Evolutionary conservation across 2,797 vertebrate genomes (phyloP).

Genomic region (Sebastes oblongus): DNA sequence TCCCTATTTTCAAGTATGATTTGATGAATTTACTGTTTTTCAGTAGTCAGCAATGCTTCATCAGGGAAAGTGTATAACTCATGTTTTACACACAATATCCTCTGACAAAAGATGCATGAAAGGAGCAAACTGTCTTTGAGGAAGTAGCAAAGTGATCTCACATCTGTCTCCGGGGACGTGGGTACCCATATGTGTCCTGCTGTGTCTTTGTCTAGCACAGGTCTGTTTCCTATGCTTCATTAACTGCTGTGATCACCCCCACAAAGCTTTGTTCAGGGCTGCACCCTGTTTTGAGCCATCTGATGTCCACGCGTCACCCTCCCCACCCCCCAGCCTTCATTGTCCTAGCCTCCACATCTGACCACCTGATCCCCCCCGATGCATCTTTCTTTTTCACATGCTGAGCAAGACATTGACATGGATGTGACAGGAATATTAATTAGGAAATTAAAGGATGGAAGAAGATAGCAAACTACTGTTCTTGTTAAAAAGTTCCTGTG

Average conservation of each 20-base stretch:
- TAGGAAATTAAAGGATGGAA: conserved; percentile 9
- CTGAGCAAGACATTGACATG: neutral
- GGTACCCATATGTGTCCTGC: conserved; percentile 26
- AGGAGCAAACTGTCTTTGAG: conserved; percentile 19
- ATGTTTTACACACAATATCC: conserved; percentile 18
- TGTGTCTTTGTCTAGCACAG: conserved; percentile 39
- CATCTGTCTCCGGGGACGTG: conserved; percentile 37
- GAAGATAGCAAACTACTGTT: conserved; percentile 1
- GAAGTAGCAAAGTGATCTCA: neutral
- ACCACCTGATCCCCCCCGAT: conserved; percentile 37
- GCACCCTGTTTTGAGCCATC: conserved; percentile 16
- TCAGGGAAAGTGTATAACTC: neutral
- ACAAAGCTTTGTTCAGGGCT: conserved; percentile 4
- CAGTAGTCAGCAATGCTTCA: neutral
- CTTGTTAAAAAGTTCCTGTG: neutral
- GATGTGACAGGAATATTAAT: conserved; percentile 38
- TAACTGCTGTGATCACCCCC: conserved; percentile 23
- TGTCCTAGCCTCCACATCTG: conserved; percentile 7
- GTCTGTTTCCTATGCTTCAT: conserved; percentile 26
- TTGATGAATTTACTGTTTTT: neutral
- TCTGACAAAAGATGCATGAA: conserved; percentile 7
- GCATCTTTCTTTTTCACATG: neutral
- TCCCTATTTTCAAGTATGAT: too few species aligned
- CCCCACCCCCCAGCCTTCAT: neutral
- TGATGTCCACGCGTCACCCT: conserved; percentile 13